Evolutionary conservation across 2,888 invertebrate genomes (phyloP), one percentile per base, ranked within the genome.

Genomic region (Mactromeris polynyma): DNA sequence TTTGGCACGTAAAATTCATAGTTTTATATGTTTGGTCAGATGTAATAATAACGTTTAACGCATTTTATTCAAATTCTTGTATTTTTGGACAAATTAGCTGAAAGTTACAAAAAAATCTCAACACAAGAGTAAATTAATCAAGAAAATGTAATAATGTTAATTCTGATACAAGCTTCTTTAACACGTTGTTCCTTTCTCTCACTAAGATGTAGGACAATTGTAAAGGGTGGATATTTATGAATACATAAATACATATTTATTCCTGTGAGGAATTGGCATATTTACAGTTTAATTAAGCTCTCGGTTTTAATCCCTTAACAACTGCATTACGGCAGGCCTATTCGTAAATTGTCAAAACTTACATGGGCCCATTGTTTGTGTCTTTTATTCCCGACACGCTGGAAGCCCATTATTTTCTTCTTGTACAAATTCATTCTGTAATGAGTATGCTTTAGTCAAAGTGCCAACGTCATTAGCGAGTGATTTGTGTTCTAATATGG

Each of bases 401-500:
- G 36, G 73, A 73, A 36, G 73, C 36, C 73, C 17, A 73, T 73
- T 36, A 73, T 73, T 73, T 73, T 73, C 73, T 69, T 33, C 33
- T 73, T 33, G 14, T 73, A 36, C 73, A 73, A 73, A 73, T 33
- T 73, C 33, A 36, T 33, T 73, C 36, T 36, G 33, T 73, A 73
- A 73, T 73, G 73, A 73, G 17, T 33, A 73, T 33, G 36, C 33
- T 73, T 73, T 36, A 73, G 36, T 33, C 36, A 73, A 36, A 33
- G 33, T 17, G 2, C 73, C 73, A 73, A 26, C 11, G 73, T 73
- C 31, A 73, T 73, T 73, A 73, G 73, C 31, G 19, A 3, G 73
- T 73, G 73, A 73, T 73, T 73, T 73, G 73, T 73, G 36, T 73
- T 36, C 33, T 73, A 73, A 73, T 73, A 73, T 73, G 73, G 31